Evolutionary conservation across 2,113 vertebrate genomes (phyloP), one percentile per base, ranked within the genome.

Genomic region (Cochlearius cochlearius): DNA sequence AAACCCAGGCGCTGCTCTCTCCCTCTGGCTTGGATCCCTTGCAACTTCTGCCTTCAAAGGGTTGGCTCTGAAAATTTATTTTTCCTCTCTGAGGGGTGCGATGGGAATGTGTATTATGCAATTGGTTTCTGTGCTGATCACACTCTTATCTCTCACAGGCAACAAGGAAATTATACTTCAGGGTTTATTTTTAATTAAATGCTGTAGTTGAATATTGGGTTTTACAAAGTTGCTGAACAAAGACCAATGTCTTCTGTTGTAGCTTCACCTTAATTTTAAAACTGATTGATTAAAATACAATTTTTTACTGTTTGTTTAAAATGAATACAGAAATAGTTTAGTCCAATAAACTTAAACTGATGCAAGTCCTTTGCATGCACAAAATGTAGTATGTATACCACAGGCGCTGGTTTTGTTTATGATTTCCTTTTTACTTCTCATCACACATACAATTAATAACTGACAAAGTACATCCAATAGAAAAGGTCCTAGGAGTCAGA

Each of bases 181-280:
- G 47, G 19, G 53, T 76, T 93, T 76, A 72, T 90, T 92, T 94
- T 94, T 87, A 92, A 93, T 93, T 66, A 88, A 88, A 76, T 83
- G 9, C 15, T 63, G 7, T 22, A 52, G 38, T 21, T 82, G 58
- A 68, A 78, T 88, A 69, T 29, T 73, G 56, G 32, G 55, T 66
- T 91, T 86, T 88, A 80, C 69, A 79, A 72, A 78, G 16, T 7
- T 76, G 27, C 19, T 88, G 62, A 90, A 75, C 9, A 84, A 85
- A 89, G 39, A 27, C 0, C 10, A 49, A 26, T 27, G 9, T 3
- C 38, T 93, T 90, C 60, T 84, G 5, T 67, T 38, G 36, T 72
- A 73, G 13, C 17, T 77, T 86, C 47, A 74, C 22, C 22, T 62
- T 90, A 66, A 69, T 67, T 89, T 86, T 52, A 77, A 93, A 92